Percentiles rank a stretch among this genome's conserved stretches.
These are phyloP conservation scores for Heterodera filipjevi DNA, from an alignment of 2,888 invertebrate genomes.

Conservation along the genomic window DNA sequence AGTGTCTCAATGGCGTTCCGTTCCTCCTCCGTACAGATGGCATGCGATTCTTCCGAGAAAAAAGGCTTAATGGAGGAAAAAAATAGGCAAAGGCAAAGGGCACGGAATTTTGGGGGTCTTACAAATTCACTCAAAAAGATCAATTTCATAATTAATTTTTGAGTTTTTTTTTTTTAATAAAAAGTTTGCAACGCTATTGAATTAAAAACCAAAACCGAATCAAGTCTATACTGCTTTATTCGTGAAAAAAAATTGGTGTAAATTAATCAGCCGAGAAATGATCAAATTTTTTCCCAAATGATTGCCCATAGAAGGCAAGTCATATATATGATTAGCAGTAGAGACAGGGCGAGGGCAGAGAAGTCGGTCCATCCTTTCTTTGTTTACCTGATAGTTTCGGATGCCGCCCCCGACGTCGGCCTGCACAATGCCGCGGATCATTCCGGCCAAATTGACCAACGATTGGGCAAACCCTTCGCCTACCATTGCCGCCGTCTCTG, in stretches of 20 bases:
- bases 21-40: slow-evolving; percentile 49
- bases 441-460: slow-evolving; percentile 45
- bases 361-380: background rate
- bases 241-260: too few relatives aligned
- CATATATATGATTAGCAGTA: too few relatives aligned
- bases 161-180: too few relatives aligned
- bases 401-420: slow-evolving; percentile 47
- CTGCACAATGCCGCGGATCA: slow-evolving; percentile 55
- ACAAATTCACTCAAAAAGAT: too few relatives aligned
- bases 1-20: slow-evolving; percentile 42
- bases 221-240: too few relatives aligned
- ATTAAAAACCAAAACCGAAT: too few relatives aligned
- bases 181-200: too few relatives aligned
- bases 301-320: too few relatives aligned
- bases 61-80: slow-evolving; percentile 48
- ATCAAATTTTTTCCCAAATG: too few relatives aligned
- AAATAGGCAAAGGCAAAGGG: background rate
- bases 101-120: background rate
- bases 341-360: background rate
- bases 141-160: too few relatives aligned
- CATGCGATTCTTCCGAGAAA: slow-evolving; percentile 50
- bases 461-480: slow-evolving; percentile 39
- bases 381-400: slow-evolving; percentile 41
- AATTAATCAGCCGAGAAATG: too few relatives aligned
- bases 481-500: slow-evolving; percentile 38